phyloP scores from a whole-genome alignment of 2,113 vertebrate species.

The Nerophis ophidion region DNA sequence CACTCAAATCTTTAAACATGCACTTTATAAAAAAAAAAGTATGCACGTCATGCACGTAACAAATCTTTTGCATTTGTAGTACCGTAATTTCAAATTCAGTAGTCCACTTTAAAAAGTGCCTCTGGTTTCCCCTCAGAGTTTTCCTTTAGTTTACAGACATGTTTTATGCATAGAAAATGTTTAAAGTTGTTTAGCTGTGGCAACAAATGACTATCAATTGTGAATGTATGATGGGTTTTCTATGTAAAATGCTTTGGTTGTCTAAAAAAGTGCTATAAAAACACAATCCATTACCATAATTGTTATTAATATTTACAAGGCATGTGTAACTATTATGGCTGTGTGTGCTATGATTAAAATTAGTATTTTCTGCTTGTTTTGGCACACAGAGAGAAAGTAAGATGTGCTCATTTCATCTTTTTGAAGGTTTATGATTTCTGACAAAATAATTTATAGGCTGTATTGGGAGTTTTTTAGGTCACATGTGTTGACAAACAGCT shows the following conservation, averaged over 20 bases:
- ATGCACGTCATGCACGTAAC: no score
- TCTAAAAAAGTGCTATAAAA: no score
- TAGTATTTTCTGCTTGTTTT: background rate
- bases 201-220: no score
- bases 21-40: no score
- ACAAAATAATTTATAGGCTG: background rate
- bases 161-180: background rate
- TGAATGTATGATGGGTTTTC: no score
- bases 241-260: no score
- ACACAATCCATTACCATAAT: no score
- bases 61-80: conserved; percentile 4
- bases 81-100: conserved; percentile 1
- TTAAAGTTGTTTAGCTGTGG: no score
- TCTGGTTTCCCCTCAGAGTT: conserved; percentile 9
- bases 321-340: no score
- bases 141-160: background rate
- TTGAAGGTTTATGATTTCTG: background rate
- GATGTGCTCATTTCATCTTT: background rate
- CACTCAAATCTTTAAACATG: no score
- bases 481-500: background rate
- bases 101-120: conserved; percentile 21
- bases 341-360: no score
- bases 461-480: background rate
- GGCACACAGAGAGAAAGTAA: background rate
- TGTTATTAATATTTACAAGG: no score